phyloP scores from a whole-genome alignment of 2,113 vertebrate genomes.

The Microtus ochrogaster region DNA sequence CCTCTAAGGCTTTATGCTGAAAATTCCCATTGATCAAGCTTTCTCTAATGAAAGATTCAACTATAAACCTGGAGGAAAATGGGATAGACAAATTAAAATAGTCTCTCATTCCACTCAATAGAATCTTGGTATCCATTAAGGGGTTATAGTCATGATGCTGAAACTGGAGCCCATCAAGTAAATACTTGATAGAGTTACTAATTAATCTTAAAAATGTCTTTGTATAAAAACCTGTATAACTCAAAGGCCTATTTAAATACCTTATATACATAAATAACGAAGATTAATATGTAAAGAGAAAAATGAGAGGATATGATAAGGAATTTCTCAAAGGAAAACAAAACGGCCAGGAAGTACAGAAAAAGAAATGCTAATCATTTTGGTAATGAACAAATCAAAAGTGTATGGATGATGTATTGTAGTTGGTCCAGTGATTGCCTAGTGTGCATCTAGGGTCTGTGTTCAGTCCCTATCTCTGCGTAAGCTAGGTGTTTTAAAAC shows the following conservation, averaged over 20 bases:
- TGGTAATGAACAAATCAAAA: not conserved
- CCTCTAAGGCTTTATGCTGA: conserved; percentile 46
- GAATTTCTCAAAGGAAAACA: conserved; percentile 34
- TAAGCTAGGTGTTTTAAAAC: not conserved
- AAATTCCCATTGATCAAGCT: conserved; percentile 65
- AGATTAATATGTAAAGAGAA: conserved; percentile 5
- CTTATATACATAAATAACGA: conserved; percentile 42
- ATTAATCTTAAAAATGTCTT: conserved; percentile 11
- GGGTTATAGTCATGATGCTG: not conserved
- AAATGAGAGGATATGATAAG: not conserved
- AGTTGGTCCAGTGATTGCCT: not conserved
- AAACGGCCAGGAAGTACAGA: not conserved
- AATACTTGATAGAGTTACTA: conserved; percentile 22
- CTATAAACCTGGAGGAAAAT: conserved; percentile 60
- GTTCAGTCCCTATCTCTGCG: too few species aligned
- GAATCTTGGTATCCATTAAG: conserved; percentile 13
- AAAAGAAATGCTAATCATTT: not conserved
- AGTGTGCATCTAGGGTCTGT: rapidly evolving
- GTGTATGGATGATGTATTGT: too few species aligned
- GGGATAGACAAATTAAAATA: conserved; percentile 66
- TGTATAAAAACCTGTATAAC: conserved; percentile 21
- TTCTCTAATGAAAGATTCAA: conserved; percentile 63
- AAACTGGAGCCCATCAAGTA: conserved; percentile 34
- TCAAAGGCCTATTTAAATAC: conserved; percentile 20
- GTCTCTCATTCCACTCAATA: conserved; percentile 62